These are phyloP conservation scores for Leucoraja erinaceus DNA, from an alignment of 2,113 vertebrate species.

Conservation along the genomic window DNA sequence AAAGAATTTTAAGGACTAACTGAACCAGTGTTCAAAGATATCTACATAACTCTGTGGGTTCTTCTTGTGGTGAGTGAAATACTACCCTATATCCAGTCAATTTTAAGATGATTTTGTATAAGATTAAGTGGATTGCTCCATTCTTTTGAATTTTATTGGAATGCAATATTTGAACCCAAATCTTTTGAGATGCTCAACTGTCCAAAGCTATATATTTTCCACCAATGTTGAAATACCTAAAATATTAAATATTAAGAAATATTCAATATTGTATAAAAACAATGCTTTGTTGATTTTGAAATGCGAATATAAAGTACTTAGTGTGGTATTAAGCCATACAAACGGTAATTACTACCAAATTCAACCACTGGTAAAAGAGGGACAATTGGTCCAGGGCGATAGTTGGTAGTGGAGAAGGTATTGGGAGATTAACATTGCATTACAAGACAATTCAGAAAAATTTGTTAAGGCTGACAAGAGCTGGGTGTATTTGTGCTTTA, in stretches of 20 bases:
- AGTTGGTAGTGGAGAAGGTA: too few species aligned
- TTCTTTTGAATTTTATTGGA: not conserved
- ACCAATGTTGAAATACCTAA: not conserved
- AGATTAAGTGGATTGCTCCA: not conserved
- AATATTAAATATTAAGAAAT: not conserved
- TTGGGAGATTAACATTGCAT: too few species aligned
- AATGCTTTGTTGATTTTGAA: not conserved
- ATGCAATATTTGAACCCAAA: not conserved
- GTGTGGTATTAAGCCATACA: not conserved
- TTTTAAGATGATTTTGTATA: not conserved
- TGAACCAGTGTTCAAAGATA: not conserved
- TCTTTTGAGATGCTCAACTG: too few species aligned
- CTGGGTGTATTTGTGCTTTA: too few species aligned
- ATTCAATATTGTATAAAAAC: not conserved
- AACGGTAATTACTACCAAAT: not conserved
- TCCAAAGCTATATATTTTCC: not conserved
- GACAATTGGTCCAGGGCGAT: too few species aligned
- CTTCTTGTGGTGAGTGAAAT: not conserved
- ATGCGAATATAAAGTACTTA: not conserved
- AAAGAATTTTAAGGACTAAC: not conserved
- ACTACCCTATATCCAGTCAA: not conserved
- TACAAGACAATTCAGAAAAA: too few species aligned
- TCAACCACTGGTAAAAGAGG: not conserved
- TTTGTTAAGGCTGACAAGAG: too few species aligned
- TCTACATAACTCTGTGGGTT: not conserved